Base-by-base conservation (phyloP, 1,140 invertebrate species). In the Drepana arcuata region DNA sequence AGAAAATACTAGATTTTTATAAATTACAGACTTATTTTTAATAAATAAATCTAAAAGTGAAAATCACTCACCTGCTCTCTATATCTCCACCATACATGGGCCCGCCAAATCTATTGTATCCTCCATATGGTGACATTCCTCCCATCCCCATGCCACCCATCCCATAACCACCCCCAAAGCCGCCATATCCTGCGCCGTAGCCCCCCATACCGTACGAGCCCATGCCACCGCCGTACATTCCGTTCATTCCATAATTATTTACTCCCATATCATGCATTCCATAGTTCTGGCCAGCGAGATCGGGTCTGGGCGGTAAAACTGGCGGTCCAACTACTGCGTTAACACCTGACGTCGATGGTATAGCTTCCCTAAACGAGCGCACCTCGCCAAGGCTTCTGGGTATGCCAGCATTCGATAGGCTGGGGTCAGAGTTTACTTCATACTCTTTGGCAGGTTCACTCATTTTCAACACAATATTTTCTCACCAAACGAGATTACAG, bases 51-150 rank as follows among this genome's bases (percentile, higher is more conserved):
- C n/a, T n/a, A n/a, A n/a, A n/a, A n/a, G n/a, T n/a, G n/a, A n/a
- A n/a, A n/a, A n/a, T n/a, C 11, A 34, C 32, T 47, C 67, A 88
- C 87, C 87, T 86, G 52, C 84, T 87, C 74, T 89, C 88, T 32
- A 88, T 84, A 75, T 89, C 87, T 39, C 86, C 86, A n/a, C n/a
- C n/a, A 46, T 84, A 84, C 39, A 82, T 75, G 13, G 78, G 73
- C 1, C 9, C 13, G 41, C 83, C 80, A 51, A 78, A 85, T 54
- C 83, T 61, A 41, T 84, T 80, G 58, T 65, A 74, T 26, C 24
- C 24, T 12, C 66, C 79, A 44, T 77, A 65, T 4, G 55, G 53
- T 4, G 25, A 33, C 43, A 54, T 55, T 13, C 37, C 41, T 5
- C 55, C 52, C 58, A 74, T 66, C 2, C 60, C 66, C 37, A 52